Conservation (phyloP, 2,888 invertebrate genomes). For the Muschampia plurimacula region DNA sequence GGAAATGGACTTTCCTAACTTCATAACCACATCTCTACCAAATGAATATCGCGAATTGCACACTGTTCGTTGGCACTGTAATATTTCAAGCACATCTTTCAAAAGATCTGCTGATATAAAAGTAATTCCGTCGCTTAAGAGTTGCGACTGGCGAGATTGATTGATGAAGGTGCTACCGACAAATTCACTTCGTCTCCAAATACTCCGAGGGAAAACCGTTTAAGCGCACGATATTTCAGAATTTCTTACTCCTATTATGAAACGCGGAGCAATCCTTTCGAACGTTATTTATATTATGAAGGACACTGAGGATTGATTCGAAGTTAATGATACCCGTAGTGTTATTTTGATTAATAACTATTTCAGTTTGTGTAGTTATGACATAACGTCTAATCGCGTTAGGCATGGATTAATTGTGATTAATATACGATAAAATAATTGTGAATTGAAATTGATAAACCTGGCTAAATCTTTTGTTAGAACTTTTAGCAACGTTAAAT, state of each 20-base stretch:
- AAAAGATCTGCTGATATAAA: conserved; percentile 74
- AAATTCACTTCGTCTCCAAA: conserved; percentile 67
- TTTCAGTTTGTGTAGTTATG: conserved; percentile 8
- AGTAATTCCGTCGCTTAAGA: conserved; percentile 74
- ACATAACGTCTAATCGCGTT: not conserved
- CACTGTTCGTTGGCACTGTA: conserved; percentile 56
- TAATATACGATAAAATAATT: not conserved
- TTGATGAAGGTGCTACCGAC: conserved; percentile 73
- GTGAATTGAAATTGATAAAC: not conserved
- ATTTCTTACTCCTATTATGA: conserved; percentile 39
- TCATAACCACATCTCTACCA: conserved; percentile 49
- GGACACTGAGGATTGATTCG: conserved; percentile 28
- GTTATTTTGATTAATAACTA: conserved; percentile 1
- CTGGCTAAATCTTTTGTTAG: not conserved
- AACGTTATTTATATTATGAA: conserved; percentile 29
- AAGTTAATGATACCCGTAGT: conserved; percentile 29
- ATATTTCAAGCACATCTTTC: conserved; percentile 67
- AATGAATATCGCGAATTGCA: conserved; percentile 49
- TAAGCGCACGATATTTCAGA: conserved; percentile 42
- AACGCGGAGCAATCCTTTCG: conserved; percentile 32
- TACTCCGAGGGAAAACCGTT: conserved; percentile 52
- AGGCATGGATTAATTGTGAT: conserved; percentile 28
- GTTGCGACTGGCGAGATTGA: conserved; percentile 74
- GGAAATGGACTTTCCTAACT: conserved; percentile 55
- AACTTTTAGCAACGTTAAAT: too few relatives aligned